These are phyloP conservation scores for Caprella mutica DNA, from an alignment of 2,888 invertebrate species.

Conservation along the genomic window DNA sequence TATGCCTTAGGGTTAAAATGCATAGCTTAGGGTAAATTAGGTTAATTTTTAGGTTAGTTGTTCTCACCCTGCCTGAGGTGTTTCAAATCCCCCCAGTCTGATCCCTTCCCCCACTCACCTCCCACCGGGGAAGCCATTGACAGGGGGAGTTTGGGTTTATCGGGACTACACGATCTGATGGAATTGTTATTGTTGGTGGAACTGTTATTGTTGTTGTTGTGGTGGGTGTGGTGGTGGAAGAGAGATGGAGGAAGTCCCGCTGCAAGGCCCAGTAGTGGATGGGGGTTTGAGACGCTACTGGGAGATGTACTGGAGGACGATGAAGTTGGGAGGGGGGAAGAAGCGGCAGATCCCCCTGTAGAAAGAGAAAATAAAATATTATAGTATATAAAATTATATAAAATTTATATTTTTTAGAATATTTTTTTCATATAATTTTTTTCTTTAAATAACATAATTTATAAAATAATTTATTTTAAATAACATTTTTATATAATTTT, in stretches of 20 bases:
- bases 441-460: neutral
- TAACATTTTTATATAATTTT: constrained; percentile 1
- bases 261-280: constrained; percentile 21
- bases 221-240: constrained; percentile 23
- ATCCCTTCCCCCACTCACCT: constrained; percentile 22
- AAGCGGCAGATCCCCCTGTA: constrained; percentile 25
- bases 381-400: neutral
- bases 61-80: no score
- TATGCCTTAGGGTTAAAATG: no score
- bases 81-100: no score
- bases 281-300: constrained; percentile 17
- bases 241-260: constrained; percentile 24
- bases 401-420: neutral
- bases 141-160: constrained; percentile 27
- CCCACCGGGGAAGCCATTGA: constrained; percentile 28
- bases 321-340: constrained; percentile 24
- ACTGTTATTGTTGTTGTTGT: constrained; percentile 28
- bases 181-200: constrained; percentile 12
- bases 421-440: neutral
- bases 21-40: no score
- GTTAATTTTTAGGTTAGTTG: no score
- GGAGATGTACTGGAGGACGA: constrained; percentile 22
- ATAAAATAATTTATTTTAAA: neutral
- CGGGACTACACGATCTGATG: constrained; percentile 8
- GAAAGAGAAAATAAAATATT: neutral